Conservation (phyloP, 2,797 vertebrate genomes). For the Dermochelys coriacea region DNA sequence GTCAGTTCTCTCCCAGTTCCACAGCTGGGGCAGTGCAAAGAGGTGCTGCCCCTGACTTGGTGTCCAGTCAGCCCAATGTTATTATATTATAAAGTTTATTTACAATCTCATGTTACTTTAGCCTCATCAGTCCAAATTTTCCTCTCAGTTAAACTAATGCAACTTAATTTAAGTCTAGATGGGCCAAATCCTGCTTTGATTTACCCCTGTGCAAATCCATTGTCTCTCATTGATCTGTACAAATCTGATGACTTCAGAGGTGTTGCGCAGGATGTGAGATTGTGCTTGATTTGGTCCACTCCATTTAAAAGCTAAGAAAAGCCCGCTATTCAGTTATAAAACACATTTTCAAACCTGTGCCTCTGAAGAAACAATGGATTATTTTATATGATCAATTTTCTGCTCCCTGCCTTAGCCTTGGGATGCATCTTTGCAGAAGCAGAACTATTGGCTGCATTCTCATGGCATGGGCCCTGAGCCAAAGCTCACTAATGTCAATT, state of each 20-base stretch:
- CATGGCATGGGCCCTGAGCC: not conserved
- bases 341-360: not conserved
- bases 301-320: not conserved
- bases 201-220: not conserved
- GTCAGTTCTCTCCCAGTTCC: not conserved
- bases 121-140: not conserved
- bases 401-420: fast-evolving
- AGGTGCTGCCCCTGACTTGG: not conserved
- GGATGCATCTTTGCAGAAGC: fast-evolving
- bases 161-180: not conserved
- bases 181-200: not conserved
- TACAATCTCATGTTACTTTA: not conserved
- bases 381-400: not conserved
- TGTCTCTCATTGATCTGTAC: not conserved
- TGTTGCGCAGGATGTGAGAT: fast-evolving
- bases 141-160: not conserved
- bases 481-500: too few species aligned
- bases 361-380: not conserved
- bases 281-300: not conserved
- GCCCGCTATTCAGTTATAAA: not conserved
- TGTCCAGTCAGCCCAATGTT: not conserved
- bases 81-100: not conserved
- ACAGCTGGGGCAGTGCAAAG: not conserved
- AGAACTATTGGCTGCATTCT: not conserved
- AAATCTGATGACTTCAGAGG: not conserved